phyloP scores from a whole-genome alignment of 2,113 vertebrate genomes.

The Laterallus jamaicensis region DNA sequence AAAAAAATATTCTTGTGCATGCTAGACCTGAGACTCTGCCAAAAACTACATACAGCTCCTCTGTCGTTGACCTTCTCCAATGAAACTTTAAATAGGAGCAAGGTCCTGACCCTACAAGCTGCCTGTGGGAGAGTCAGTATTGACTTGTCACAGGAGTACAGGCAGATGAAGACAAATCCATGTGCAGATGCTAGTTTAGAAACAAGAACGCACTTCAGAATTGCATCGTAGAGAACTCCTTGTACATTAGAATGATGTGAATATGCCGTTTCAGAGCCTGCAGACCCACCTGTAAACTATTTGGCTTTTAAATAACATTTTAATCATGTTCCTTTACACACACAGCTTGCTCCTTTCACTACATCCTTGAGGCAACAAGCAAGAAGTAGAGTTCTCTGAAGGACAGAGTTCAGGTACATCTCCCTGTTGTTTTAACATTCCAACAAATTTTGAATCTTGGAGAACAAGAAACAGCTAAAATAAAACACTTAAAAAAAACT shows the following conservation, averaged over 20 bases:
- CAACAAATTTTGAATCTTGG: background rate
- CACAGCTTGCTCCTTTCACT: background rate
- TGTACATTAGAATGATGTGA: background rate
- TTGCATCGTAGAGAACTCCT: background rate
- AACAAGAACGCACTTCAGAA: background rate
- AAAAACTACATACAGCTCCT: background rate
- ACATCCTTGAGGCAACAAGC: background rate
- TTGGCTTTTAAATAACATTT: background rate
- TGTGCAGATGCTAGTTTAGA: accelerated
- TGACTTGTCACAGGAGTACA: background rate
- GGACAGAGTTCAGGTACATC: background rate
- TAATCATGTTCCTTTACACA: background rate
- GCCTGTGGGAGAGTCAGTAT: conserved; percentile 20
- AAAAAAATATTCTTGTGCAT: background rate
- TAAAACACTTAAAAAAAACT: background rate
- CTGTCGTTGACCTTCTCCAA: background rate
- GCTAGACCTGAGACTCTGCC: background rate
- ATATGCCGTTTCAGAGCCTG: background rate
- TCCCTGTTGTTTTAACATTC: background rate
- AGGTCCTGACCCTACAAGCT: background rate
- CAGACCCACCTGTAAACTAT: background rate
- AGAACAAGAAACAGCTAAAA: background rate
- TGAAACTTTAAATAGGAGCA: conserved; percentile 36
- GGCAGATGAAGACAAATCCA: background rate
- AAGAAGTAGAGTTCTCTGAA: background rate